Conservation (phyloP, 2,797 vertebrate genomes). For the Onychomys arenicola region DNA sequence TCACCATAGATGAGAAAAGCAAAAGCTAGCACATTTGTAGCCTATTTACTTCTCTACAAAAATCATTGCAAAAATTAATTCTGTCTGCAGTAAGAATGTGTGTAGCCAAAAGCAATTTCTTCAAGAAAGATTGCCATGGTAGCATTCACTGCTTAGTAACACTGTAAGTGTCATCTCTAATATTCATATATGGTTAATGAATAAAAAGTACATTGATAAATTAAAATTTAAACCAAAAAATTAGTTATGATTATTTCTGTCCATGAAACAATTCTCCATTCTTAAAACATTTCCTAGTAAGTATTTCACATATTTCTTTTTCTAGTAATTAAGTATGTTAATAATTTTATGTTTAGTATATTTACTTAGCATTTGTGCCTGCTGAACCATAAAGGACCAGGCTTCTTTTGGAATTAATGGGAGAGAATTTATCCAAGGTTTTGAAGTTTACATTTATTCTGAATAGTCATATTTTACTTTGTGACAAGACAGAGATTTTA, state of each 20-base stretch:
- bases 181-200: constrained; percentile 6
- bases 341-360: background rate
- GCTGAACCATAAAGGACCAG: background rate
- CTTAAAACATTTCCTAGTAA: background rate
- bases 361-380: background rate
- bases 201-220: background rate
- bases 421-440: background rate
- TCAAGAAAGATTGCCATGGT: background rate
- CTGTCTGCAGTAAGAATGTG: background rate
- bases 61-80: constrained; percentile 28
- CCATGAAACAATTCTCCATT: background rate
- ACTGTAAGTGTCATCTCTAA: background rate
- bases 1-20: constrained; percentile 5
- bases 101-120: background rate
- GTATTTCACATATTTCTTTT: background rate
- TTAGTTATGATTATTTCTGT: background rate
- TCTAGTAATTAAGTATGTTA: background rate
- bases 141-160: background rate
- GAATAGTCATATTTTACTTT: background rate
- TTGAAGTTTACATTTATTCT: background rate
- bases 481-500: background rate
- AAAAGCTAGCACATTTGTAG: background rate
- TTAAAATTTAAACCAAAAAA: background rate
- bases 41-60: constrained; percentile 20
- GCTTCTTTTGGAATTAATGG: background rate